Evolutionary conservation across 2,888 invertebrate genomes (phyloP).

Genomic region (Acrocera orbiculus): DNA sequence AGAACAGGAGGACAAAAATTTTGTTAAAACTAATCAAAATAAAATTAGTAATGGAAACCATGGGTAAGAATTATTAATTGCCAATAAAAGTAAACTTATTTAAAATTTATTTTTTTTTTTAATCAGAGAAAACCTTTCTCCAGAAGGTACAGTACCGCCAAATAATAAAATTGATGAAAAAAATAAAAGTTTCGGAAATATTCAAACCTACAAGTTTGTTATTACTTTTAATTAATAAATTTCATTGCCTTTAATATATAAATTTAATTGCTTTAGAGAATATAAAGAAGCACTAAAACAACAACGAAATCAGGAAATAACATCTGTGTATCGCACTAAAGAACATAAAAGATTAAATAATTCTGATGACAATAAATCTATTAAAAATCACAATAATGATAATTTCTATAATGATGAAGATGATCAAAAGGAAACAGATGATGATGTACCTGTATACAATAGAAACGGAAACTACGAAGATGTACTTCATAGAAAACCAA

Average conservation of each 20-base stretch:
- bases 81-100: not conserved
- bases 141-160: constrained; percentile 6
- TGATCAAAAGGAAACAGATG: too few relatives aligned
- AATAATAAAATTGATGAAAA: constrained; percentile 13
- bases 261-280: constrained; percentile 39
- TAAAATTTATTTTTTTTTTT: constrained; percentile 1
- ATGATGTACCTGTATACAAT: not conserved
- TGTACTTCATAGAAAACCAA: constrained; percentile 36
- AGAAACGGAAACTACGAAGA: not conserved
- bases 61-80: not conserved
- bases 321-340: constrained; percentile 44
- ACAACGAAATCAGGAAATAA: constrained; percentile 60
- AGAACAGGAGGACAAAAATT: too few relatives aligned
- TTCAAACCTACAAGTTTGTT: constrained; percentile 23
- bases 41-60: not conserved
- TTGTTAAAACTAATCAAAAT: too few relatives aligned
- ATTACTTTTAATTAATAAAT: not conserved
- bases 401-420: too few relatives aligned
- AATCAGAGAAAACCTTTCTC: constrained; percentile 1
- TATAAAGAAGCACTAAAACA: constrained; percentile 79
- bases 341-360: constrained; percentile 23
- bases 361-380: not conserved
- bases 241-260: not conserved
- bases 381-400: too few relatives aligned
- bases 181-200: constrained; percentile 25